These are phyloP conservation scores for Rhinopithecus roxellana DNA, from an alignment of 2,113 vertebrate species.

Conservation along the genomic window DNA sequence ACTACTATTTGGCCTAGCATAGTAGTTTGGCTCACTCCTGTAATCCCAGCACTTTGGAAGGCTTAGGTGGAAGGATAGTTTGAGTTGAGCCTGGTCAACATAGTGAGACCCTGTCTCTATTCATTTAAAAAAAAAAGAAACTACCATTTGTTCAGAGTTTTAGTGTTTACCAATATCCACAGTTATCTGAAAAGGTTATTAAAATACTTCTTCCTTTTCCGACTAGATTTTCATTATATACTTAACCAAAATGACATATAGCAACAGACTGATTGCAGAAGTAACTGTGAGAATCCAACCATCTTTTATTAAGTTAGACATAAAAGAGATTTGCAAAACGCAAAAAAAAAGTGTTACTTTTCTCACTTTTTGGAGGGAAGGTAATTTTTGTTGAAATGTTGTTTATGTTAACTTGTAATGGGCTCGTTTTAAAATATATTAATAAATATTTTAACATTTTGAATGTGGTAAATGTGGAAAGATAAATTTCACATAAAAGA, in stretches of 20 bases:
- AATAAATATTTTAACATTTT: background rate
- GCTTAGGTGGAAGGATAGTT: no score
- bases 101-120: no score
- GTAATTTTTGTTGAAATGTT: constrained; percentile 3
- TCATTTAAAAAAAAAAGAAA: background rate
- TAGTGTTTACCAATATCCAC: background rate
- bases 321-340: background rate
- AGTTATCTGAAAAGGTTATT: background rate
- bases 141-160: background rate
- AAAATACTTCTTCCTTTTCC: background rate
- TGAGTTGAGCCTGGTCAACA: no score
- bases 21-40: no score
- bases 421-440: background rate
- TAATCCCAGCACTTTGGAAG: no score
- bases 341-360: background rate
- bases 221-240: background rate
- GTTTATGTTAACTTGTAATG: background rate
- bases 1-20: background rate
- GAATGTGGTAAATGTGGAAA: background rate
- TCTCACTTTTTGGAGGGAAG: background rate
- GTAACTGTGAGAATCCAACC: background rate
- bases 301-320: background rate
- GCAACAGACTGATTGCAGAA: background rate
- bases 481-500: background rate
- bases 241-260: background rate